Base-by-base conservation (phyloP, 1,140 invertebrate species). In the Caerostris darwini region DNA sequence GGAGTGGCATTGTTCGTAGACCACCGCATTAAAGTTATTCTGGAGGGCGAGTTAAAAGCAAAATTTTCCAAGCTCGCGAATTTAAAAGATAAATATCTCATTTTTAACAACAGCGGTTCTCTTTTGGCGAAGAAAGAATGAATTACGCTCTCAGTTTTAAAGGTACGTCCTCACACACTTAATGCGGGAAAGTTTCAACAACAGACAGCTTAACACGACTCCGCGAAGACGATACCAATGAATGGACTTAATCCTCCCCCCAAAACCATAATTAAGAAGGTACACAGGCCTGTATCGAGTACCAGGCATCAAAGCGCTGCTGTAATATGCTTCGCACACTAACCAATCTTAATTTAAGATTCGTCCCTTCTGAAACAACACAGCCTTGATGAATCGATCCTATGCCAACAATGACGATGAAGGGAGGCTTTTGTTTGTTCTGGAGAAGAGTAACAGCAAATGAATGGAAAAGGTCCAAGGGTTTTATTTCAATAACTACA, bases 401-500 rank as follows among this genome's bases (percentile, higher is more conserved):
- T 83, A 50, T 34, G 3, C 6, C 81, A 71, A 67, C 90, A 82
- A 82, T 64, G 77, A 61, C 71, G 89, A 90, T 12, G 69, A 90
- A 83, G 69, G 54, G n/a, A 34, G 34, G n/a, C 92, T 93, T 92
- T 93, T 93, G 92, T 93, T 85, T 67, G 34, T 54, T 17, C 54
- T 10, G 54, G 61, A 81, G 81, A 34, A 83, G 69, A 86, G 92
- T 57, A 86, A 69, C 92, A 93, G 7, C 82, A 77, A 87, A 87
- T 93, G 82, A 87, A 87, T 93, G 64, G 83, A 67, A 91, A 56
- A 91, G 71, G 90, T 82, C 90, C 58, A 82, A 58, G 82, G 83
- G 92, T 93, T 93, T 93, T 93, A 93, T 93, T 93, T 93, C 92
- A 87, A 93, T 93, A 93, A 93, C 92, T 93, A 92, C 77, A 83